Base-by-base conservation (phyloP, 2,797 vertebrate species). In the Onychomys leucogaster region DNA sequence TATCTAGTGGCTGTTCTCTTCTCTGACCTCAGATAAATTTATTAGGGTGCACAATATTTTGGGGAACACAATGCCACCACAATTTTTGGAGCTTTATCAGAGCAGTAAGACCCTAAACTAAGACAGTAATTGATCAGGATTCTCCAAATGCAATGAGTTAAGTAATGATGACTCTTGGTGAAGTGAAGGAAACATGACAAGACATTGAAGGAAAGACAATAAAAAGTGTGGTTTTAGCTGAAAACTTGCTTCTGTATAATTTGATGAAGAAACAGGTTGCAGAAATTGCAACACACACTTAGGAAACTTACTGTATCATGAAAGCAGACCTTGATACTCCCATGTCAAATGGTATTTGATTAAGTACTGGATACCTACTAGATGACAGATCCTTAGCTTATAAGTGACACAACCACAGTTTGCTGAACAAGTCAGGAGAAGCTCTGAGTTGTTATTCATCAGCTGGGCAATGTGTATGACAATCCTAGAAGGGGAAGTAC, bases 401-500 rank as follows among this genome's bases (percentile, higher is more conserved):
- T 29, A 10, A 55, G 27, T 43, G 55, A 76, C 27, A 23, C 32
- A 27, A 9, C 4, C 14, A 1, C 9, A 32, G 14, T 34, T 57
- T 83, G 46, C 11, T 59, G 67, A 78, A 46, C n/a, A 57, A 3
- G 2, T 25, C 6, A 8, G 17, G 0, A 25, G 6, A 25, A 61
- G 25, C 23, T 34, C 0, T 77, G 23, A 19, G 11, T 75, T 77
- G 2, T 23, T 55, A 52, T 61, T 57, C 61, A 29, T 65, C n/a
- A 61, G 0, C 7, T 80, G 29, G 7, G 10, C 1, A 6, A 19
- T 25, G 17, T 3, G 5, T 16, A 7, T 41, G 4, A 12, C 10
- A 65, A 10, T 29, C 16, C 61, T 25, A 32, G 46, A 43, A 29
- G n/a, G 41, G 21, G 21, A 63, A 34, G 16, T 19, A 23, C 13